Evolutionary conservation across 2,113 vertebrate species (phyloP).

Genomic region (Micronisus gabar): DNA sequence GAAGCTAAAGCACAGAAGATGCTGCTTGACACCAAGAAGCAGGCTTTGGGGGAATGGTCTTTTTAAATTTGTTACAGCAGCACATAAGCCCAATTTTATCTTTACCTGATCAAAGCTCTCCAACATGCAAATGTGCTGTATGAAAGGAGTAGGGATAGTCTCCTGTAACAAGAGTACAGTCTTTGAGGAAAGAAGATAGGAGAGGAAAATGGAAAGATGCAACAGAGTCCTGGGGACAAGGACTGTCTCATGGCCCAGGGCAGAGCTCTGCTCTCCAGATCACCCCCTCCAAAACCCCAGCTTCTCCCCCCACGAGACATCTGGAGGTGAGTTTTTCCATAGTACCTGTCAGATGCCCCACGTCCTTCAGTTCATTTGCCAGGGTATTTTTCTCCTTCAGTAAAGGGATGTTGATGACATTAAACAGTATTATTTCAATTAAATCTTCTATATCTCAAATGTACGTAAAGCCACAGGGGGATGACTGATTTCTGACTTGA

Average conservation of each 20-base stretch:
- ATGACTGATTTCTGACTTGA: neutral
- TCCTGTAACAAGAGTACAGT: neutral
- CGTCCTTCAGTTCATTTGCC: neutral
- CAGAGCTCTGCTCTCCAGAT: neutral
- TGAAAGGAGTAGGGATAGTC: neutral
- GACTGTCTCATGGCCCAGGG: neutral
- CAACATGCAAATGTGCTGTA: rapidly evolving
- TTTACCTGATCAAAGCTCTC: neutral
- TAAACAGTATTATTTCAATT: neutral
- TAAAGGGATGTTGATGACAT: neutral
- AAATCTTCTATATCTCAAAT: neutral
- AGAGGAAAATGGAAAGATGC: neutral
- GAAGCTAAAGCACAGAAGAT: neutral
- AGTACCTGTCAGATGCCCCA: neutral
- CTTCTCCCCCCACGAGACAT: neutral
- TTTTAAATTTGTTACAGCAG: neutral
- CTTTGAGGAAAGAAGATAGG: neutral
- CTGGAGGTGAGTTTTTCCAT: neutral
- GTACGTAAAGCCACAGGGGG: neutral
- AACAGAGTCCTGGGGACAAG: neutral
- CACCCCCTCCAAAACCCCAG: neutral
- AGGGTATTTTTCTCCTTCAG: neutral
- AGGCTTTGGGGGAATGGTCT: neutral
- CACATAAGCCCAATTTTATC: neutral
- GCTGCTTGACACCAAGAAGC: neutral